A percentile compares a stretch with the other conserved stretches of the same genome.
Evolutionary conservation across 2,888 invertebrate genomes (phyloP).

Genomic region (Lasioglossum calceatum): DNA sequence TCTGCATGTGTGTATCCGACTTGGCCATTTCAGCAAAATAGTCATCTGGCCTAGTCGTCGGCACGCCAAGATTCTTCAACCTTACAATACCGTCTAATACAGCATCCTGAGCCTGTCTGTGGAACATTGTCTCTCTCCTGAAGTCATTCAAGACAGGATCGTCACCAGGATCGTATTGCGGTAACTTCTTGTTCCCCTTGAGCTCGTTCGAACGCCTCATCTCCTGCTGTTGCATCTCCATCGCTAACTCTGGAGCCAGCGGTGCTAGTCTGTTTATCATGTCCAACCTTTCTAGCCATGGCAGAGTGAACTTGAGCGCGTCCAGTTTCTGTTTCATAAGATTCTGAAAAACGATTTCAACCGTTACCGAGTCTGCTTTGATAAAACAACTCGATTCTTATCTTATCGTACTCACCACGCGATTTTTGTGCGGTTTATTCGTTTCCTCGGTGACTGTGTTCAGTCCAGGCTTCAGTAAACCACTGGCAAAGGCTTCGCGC

Average conservation of each 20-base stretch:
- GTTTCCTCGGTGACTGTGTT: constrained; percentile 88
- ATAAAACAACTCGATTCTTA: neutral
- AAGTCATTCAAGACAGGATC: constrained; percentile 96
- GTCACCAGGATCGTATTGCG: constrained; percentile 87
- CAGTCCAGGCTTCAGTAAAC: constrained; percentile 93
- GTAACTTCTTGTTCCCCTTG: constrained; percentile 90
- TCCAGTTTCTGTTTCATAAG: constrained; percentile 90
- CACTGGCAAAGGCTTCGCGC: constrained; percentile 95
- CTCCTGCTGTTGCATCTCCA: constrained; percentile 91
- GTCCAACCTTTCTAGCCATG: constrained; percentile 95
- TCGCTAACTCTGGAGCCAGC: constrained; percentile 92
- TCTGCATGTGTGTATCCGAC: constrained; percentile 98
- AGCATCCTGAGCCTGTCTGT: constrained; percentile 94
- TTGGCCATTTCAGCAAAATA: constrained; percentile 99
- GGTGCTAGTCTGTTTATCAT: constrained; percentile 91
- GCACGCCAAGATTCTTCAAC: constrained; percentile 90
- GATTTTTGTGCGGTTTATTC: constrained; percentile 88
- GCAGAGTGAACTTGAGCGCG: constrained; percentile 89
- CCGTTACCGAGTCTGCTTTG: neutral
- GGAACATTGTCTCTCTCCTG: constrained; percentile 94
- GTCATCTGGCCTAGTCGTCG: constrained; percentile 95
- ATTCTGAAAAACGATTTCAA: constrained; percentile 79
- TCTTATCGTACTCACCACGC: constrained; percentile 87
- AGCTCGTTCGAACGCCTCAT: constrained; percentile 88
- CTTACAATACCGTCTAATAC: constrained; percentile 92